Evolutionary conservation across 2,113 vertebrate species (phyloP), one percentile per base, ranked within the genome.

Genomic region (Semnornis frantzii): DNA sequence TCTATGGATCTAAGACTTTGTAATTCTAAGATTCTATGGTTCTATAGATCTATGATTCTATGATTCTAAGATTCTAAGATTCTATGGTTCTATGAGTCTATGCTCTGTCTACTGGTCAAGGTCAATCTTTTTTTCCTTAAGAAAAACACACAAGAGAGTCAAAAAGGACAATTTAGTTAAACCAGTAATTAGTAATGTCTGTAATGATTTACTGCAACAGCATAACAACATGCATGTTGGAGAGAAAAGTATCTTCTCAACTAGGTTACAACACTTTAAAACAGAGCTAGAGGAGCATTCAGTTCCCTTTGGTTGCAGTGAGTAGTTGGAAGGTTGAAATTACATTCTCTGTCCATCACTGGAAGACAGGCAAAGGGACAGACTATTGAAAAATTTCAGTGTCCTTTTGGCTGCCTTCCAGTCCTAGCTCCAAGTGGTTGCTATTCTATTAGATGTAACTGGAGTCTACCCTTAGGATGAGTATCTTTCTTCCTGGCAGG

Each of bases 331-430:
- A 95, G 95, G 93, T 87, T 96, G 94, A 95, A 96, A 96, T 95
- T 95, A 94, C 95, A 95, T 93, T 96, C 95, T 91, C 75, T 92
- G 87, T 92, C 24, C 42, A 91, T 94, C 93, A 93, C 76, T 74
- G 64, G 33, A 93, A 93, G 89, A 93, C 92, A 85, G 71, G 72
- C 86, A 68, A 9, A 85, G 75, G 71, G 94, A 93, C 89, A 87
- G 89, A 92, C 96, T 94, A 94, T 83, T 95, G 93, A 96, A 95
- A 95, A 93, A 94, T 90, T 80, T 92, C 94, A 44, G 92, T 85
- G 87, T 94, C 92, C 82, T 91, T 95, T 94, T 96, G 96, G 96
- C 96, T 96, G 95, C 95, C 95, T 95, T 94, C 95, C 96, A 96
- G 95, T 83, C 91, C 87, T 79, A 91, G 85, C 89, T 95, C 89